These are phyloP conservation scores for Linyphia triangularis DNA, from an alignment of 2,888 invertebrate species.

Conservation along the genomic window DNA sequence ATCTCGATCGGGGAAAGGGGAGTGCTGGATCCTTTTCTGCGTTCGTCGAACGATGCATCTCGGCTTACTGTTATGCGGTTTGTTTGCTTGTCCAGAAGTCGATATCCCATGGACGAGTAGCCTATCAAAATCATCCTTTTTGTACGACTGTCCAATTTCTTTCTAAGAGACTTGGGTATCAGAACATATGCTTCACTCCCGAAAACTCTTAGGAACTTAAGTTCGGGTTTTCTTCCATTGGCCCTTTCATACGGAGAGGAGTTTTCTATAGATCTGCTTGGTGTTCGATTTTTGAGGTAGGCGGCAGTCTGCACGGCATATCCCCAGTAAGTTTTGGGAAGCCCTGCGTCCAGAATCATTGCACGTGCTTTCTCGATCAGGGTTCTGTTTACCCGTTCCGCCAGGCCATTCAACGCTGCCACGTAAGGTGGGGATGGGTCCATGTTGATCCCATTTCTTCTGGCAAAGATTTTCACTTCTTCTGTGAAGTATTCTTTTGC, in stretches of 20 bases:
- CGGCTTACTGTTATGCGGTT: slow-evolving; percentile 4
- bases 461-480: background rate
- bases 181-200: background rate
- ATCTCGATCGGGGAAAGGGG: background rate
- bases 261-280: slow-evolving; percentile 35
- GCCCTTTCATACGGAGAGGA: background rate
- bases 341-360: slow-evolving; percentile 50
- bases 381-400: slow-evolving; percentile 76
- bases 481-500: slow-evolving; percentile 6
- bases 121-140: background rate
- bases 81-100: background rate
- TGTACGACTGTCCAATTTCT: background rate
- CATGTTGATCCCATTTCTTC: background rate
- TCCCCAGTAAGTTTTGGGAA: slow-evolving; percentile 76
- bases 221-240: background rate
- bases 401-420: background rate
- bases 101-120: background rate
- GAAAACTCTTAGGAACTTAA: background rate
- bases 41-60: background rate
- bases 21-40: background rate
- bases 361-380: slow-evolving; percentile 75
- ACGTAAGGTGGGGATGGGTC: slow-evolving; percentile 1
- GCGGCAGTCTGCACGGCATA: slow-evolving; percentile 45
- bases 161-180: background rate
- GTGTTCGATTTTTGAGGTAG: slow-evolving; percentile 35